These are phyloP conservation scores for Phrynocephalus guinanensis DNA, from an alignment of 2,797 vertebrate genomes.

Conservation along the genomic window DNA sequence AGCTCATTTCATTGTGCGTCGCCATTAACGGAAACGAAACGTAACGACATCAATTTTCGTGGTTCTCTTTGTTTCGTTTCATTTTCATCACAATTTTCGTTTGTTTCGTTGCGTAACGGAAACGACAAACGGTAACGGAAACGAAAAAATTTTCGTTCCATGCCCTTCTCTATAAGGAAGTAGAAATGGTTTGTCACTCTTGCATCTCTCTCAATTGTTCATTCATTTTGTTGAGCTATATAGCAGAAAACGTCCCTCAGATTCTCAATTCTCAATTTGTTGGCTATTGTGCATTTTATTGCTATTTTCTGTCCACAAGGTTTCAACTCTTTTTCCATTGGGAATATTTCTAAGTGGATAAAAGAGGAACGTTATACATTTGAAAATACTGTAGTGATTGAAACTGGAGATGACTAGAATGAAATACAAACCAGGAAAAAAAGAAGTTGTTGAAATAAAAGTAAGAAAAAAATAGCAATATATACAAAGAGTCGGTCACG, in stretches of 20 bases:
- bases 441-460: neutral
- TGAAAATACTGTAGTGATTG: neutral
- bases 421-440: neutral
- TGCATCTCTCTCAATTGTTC: neutral
- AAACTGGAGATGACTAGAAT: neutral
- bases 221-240: neutral
- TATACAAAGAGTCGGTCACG: neutral
- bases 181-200: neutral
- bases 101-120: no score
- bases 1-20: no score
- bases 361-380: no score
- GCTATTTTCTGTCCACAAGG: neutral
- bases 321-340: neutral
- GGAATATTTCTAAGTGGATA: neutral
- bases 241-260: neutral
- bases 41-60: no score
- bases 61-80: no score
- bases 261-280: neutral
- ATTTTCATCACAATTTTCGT: no score
- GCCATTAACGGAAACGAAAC: no score
- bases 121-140: no score
- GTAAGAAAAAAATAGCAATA: neutral
- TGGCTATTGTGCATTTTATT: neutral
- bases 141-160: no score
- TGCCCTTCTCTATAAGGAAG: neutral